Conservation (phyloP, 1,140 invertebrate species). For the Lineus longissimus region DNA sequence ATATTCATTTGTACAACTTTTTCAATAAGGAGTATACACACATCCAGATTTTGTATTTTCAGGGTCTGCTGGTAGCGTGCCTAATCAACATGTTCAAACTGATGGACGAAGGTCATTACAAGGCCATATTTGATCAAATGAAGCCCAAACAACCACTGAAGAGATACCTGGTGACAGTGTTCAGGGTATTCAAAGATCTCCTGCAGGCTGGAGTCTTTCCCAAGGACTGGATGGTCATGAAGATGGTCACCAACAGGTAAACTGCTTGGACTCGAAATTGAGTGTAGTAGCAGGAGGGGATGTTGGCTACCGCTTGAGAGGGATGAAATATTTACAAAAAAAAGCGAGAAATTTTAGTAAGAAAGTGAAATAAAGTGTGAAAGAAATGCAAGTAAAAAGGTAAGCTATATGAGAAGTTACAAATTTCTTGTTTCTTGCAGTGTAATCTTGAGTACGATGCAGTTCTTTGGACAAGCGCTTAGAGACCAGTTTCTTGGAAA, state of each 20-base stretch:
- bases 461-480: conserved; percentile 64
- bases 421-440: conserved; percentile 31
- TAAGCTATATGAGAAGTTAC: too few relatives aligned
- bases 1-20: too few relatives aligned
- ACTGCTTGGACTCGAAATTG: too few relatives aligned
- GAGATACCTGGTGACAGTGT: conserved; percentile 36
- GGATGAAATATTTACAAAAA: too few relatives aligned
- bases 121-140: conserved; percentile 75
- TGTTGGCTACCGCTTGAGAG: too few relatives aligned
- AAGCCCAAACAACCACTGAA: conserved; percentile 59
- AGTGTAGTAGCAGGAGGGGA: neutral
- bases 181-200: conserved; percentile 38
- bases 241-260: conserved; percentile 46
- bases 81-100: conserved; percentile 79
- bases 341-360: too few relatives aligned
- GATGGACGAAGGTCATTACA: conserved; percentile 82
- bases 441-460: conserved; percentile 38
- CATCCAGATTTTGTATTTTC: too few relatives aligned
- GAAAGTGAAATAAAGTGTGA: neutral
- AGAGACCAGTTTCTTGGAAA: conserved; percentile 62
- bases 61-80: conserved; percentile 81
- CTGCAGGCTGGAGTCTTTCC: conserved; percentile 34
- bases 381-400: too few relatives aligned
- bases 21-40: too few relatives aligned
- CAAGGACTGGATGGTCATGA: conserved; percentile 44